Conservation (phyloP, 2,113 vertebrate species). For the Pseudopipra pipra region DNA sequence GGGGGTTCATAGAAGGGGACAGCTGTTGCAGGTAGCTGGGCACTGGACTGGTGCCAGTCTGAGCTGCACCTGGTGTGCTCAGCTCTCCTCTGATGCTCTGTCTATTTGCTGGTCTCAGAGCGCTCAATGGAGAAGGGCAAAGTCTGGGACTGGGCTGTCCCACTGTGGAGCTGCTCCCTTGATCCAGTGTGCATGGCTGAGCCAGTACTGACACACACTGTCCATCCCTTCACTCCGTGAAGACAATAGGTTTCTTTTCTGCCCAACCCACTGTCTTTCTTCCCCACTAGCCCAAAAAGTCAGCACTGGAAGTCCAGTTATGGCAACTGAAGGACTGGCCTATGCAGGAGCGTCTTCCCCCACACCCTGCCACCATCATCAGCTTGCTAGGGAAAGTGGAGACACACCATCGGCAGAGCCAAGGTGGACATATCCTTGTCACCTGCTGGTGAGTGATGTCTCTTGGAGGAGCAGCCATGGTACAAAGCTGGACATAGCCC, state of each 20-base stretch:
- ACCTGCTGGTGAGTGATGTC: conserved; percentile 58
- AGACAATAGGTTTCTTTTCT: neutral
- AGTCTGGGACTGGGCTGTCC: neutral
- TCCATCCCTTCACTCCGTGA: neutral
- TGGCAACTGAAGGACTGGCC: conserved; percentile 63
- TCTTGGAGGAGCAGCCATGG: neutral
- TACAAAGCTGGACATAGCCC: neutral
- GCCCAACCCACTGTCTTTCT: neutral
- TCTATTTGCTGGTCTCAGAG: fast-evolving
- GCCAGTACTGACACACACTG: neutral
- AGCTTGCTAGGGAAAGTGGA: conserved; percentile 51
- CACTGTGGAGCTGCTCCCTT: neutral
- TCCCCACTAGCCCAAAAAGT: neutral
- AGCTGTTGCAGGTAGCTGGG: neutral
- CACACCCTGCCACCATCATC: conserved; percentile 9
- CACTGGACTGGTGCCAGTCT: neutral
- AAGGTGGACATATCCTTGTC: neutral
- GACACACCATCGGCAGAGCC: neutral
- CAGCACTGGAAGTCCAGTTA: neutral
- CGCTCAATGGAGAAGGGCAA: neutral
- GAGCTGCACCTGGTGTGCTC: neutral
- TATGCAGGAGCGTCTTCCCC: conserved; percentile 10
- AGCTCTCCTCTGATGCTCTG: neutral
- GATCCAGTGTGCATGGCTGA: neutral
- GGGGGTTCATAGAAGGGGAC: fast-evolving